Base-by-base conservation (phyloP, 92 coral and sea anemone genomes). In the Epizoanthus scotinus region DNA sequence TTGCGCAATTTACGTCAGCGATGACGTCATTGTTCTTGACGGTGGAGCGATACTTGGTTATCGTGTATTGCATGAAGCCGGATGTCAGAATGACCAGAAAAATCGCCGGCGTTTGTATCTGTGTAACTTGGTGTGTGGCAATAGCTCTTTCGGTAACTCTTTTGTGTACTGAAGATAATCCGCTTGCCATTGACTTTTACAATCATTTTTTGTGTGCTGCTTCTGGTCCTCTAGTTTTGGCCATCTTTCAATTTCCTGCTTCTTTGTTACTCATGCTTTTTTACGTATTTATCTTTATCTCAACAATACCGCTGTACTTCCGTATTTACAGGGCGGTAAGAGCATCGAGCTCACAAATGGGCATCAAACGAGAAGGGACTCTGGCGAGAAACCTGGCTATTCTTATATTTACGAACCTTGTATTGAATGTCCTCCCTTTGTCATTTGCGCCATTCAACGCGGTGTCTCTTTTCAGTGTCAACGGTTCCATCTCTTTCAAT, bases 31-130 rank as follows among this genome's bases (percentile, higher is more conserved):
- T 90, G 2, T 47, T 90, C 26, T 55, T 90, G 21, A 87, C 94
- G 20, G 52, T 69, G 13, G 94, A 90, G 50, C 90, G 94, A 27
- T 90, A 90, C 77, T 27, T 82, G 6, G 89, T 84, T 3, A 87
- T 90, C 6, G 77, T 90, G 24, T 90, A 79, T 66, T 77, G 91
- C 31, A 90, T 90, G 94, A 78, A 79, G 28, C 94, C 94, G 13
- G 63, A 66, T 54, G 25, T 81, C 29, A 83, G 78, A 44, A 81
- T 83, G 26, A 75, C 89, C 26, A 36, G 77, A 15, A 64, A 55
- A 38, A 6, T 13, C n/a, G 84, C 86, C 15, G 38, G 83, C 9
- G 44, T 14, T 28, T 53, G 84, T 21, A 57, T 83, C 47, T 18
- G 56, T 15, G 25, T 53, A 57, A 78, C 84, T 20, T 90, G 91